Evolutionary conservation across 2,113 vertebrate species (phyloP).

Genomic region (Chauna torquata): DNA sequence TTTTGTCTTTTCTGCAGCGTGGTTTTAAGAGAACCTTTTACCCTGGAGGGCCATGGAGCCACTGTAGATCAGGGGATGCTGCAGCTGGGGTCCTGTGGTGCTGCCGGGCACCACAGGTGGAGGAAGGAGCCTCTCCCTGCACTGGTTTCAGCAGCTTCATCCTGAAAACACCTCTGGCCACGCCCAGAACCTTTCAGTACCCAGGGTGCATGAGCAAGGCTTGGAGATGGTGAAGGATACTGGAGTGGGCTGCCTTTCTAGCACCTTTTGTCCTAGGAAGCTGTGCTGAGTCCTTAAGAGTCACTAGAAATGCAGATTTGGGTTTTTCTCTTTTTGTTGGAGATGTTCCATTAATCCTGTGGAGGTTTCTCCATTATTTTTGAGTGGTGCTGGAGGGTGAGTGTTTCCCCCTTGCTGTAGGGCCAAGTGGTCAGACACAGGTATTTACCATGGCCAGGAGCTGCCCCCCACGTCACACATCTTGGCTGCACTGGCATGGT

Average conservation of each 20-base stretch:
- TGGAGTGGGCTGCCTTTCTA: background rate
- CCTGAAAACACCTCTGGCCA: background rate
- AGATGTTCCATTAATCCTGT: background rate
- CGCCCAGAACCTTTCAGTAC: background rate
- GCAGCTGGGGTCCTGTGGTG: background rate
- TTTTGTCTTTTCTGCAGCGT: background rate
- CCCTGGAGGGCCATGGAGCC: background rate
- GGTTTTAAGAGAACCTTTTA: background rate
- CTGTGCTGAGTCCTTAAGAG: background rate
- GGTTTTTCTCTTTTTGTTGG: background rate
- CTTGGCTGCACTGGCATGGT: background rate
- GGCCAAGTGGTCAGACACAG: background rate
- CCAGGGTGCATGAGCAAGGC: background rate
- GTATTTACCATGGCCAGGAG: background rate
- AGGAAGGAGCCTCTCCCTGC: background rate
- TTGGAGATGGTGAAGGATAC: background rate
- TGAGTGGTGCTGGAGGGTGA: background rate
- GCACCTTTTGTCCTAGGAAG: background rate
- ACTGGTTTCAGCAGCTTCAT: rapidly evolving
- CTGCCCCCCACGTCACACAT: background rate
- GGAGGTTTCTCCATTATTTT: background rate
- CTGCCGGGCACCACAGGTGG: background rate
- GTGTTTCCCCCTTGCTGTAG: background rate
- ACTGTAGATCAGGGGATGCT: background rate
- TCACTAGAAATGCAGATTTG: background rate